A percentile compares a stretch with the other conserved stretches of the same genome.
Conservation (phyloP, 2,113 vertebrate species). For the Perccottus glenii region DNA sequence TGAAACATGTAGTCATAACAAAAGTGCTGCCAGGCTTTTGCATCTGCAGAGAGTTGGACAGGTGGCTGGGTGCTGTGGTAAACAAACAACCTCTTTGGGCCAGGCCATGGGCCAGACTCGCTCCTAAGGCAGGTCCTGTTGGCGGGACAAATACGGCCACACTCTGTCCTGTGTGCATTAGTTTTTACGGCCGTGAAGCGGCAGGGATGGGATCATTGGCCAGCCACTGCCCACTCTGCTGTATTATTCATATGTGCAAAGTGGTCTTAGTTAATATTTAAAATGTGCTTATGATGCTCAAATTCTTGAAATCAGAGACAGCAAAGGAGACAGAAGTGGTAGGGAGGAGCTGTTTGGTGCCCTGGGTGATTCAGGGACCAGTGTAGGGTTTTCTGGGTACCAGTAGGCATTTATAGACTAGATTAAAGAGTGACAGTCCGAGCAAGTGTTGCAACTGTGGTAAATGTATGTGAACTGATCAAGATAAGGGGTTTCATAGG, state of each 20-base stretch:
- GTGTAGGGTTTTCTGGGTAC: slow-evolving; percentile 55
- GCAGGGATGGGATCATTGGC: slow-evolving; percentile 75
- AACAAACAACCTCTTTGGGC: slow-evolving; percentile 51
- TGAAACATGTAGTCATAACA: slow-evolving; percentile 71
- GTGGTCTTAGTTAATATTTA: slow-evolving; percentile 87
- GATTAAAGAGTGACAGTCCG: slow-evolving; percentile 46
- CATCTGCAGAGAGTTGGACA: slow-evolving; percentile 63
- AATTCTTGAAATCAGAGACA: slow-evolving; percentile 68
- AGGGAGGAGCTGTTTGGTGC: slow-evolving; percentile 53
- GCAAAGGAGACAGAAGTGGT: slow-evolving; percentile 52
- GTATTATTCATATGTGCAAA: slow-evolving; percentile 86
- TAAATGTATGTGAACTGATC: slow-evolving; percentile 40
- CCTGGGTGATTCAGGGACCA: slow-evolving; percentile 36
- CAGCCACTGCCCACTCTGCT: slow-evolving; percentile 76
- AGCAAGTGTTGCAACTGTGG: slow-evolving; percentile 54
- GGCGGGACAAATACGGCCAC: slow-evolving; percentile 49
- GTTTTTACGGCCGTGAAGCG: slow-evolving; percentile 77
- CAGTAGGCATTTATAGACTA: slow-evolving; percentile 54
- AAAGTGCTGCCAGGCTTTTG: slow-evolving; percentile 62
- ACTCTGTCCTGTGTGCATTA: slow-evolving; percentile 78
- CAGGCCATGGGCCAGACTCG: slow-evolving; percentile 32
- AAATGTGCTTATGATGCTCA: slow-evolving; percentile 83
- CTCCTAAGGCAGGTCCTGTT: slow-evolving; percentile 47
- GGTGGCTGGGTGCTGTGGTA: slow-evolving; percentile 47
- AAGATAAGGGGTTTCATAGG: slow-evolving; percentile 35